A percentile compares a stretch with the other conserved stretches of the same genome.
Conservation (phyloP, 2,888 invertebrate species). For the Sarcophaga caerulescens region DNA sequence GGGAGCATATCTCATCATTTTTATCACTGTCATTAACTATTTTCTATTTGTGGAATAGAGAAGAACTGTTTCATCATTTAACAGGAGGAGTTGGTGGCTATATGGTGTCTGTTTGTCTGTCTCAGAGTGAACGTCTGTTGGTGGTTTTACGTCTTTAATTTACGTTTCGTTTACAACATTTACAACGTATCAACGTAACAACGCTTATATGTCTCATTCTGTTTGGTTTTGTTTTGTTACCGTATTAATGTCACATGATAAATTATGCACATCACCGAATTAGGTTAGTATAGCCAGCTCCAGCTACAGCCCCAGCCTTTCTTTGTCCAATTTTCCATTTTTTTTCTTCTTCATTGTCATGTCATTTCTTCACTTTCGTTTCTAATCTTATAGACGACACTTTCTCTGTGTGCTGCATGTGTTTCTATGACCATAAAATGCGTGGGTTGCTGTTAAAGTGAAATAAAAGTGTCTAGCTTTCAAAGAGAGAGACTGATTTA, state of each 20-base stretch:
- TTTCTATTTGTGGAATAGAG: constrained; percentile 27
- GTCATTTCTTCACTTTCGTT: constrained; percentile 2
- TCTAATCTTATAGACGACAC: constrained; percentile 27
- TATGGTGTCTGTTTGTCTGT: background rate
- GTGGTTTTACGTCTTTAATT: background rate
- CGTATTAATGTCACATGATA: constrained; percentile 68
- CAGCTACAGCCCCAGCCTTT: background rate
- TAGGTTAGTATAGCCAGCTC: constrained; percentile 23
- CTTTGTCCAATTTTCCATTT: background rate
- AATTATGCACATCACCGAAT: constrained; percentile 67
- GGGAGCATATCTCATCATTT: constrained; percentile 3
- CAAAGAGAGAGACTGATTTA: constrained; percentile 5
- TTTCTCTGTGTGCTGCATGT: background rate
- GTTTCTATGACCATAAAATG: constrained; percentile 23
- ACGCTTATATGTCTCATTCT: too few relatives aligned
- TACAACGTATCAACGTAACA: background rate
- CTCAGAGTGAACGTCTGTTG: background rate
- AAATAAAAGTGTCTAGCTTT: constrained; percentile 39
- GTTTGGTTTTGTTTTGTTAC: constrained; percentile 41
- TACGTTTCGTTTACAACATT: background rate
- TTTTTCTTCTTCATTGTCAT: constrained; percentile 15
- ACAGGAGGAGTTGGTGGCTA: constrained; percentile 12
- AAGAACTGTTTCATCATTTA: constrained; percentile 1
- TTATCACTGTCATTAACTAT: constrained; percentile 46
- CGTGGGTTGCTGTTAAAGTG: constrained; percentile 43